Base-by-base conservation (phyloP, 2,113 vertebrate species). In the Rhagologus leucostigma region DNA sequence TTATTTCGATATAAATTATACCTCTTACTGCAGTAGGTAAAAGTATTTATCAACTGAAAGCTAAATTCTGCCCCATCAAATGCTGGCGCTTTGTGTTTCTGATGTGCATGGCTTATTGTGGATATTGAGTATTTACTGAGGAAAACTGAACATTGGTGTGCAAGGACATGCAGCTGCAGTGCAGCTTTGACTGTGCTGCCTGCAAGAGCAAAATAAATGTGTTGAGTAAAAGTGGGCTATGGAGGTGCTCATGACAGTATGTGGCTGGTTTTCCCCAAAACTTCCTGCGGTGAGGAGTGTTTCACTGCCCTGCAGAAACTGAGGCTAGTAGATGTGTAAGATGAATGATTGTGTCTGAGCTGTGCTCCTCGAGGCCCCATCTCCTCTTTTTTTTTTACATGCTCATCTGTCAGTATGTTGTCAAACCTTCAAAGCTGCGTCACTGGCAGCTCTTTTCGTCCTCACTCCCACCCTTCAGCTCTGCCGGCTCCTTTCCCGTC, bases 401-500 rank as follows among this genome's bases (percentile, higher is more conserved):
- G 46, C 56, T 83, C 77, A 23, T 95, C 76, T 77, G 52, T 92
- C 89, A 95, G 59, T 0, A 2, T 13, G 44, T 37, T 81, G 77
- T 67, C 86, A 70, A 30, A 76, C 47, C 60, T 30, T 73, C 44
- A 39, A 16, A 24, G 56, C 56, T 8, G 42, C 4, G 2, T 30
- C n/a, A 3, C 53, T 41, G 60, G 68, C 52, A 59, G 56, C 76
- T 77, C 46, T 55, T 7, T 17, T 53, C 24, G 30, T 26, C 42
- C 49, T 64, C 4, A 0, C 29, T 24, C 33, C 41, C 26, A 21
- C 47, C 53, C 23, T 19, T n/a, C 71, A 15, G 5, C 21, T 55
- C 8, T 0, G 0, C 46, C 1, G 3, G 32, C 22, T 63, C 73
- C 68, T 17, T 20, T 37, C 69, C 53, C 6, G 2, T 42, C 33